Percentiles rank a stretch among this genome's conserved stretches.
These are phyloP conservation scores for Drosophila nigrodunni DNA, from an alignment of 1,140 invertebrate genomes.

Conservation along the genomic window DNA sequence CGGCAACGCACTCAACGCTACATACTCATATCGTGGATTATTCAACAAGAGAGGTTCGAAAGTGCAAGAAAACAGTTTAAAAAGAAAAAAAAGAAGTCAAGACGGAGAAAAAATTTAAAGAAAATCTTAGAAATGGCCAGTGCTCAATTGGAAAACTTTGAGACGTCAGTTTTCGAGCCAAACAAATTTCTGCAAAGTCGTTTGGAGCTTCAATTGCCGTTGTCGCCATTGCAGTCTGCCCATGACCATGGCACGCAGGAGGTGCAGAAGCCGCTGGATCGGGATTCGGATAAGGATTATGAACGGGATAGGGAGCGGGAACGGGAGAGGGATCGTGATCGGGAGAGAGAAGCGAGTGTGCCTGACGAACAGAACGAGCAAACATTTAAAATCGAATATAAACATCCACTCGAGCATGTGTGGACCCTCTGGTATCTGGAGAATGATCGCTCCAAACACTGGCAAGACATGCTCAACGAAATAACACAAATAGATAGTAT, in stretches of 20 bases:
- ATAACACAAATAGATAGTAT: constrained; percentile 97
- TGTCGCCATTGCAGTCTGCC: constrained; percentile 2
- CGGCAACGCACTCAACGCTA: constrained; percentile 30
- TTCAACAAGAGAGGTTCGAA: constrained; percentile 12
- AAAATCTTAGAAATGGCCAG: constrained; percentile 44
- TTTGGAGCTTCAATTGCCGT: constrained; percentile 4
- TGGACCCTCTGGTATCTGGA: constrained; percentile 99
- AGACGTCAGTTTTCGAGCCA: constrained; percentile 30
- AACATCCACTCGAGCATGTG: constrained; percentile 96
- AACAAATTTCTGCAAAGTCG: constrained; percentile 39
- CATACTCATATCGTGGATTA: constrained; percentile 14
- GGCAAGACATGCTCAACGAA: constrained; percentile 97
- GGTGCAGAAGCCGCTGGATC: constrained; percentile 10
- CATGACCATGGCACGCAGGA: constrained; percentile 6
- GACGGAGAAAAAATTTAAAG: no score
- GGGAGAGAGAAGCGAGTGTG: constrained; percentile 10
- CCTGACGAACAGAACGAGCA: constrained; percentile 30
- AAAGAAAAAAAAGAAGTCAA: constrained; percentile 1
- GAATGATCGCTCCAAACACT: constrained; percentile 93
- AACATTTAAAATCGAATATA: constrained; percentile 83
- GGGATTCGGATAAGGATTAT: neutral
- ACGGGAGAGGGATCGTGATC: neutral
- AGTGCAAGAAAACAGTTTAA: constrained; percentile 13
- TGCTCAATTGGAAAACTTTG: constrained; percentile 40
- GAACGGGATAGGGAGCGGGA: constrained; percentile 8